Conservation (phyloP, 2,888 invertebrate genomes). For the Sylvicola cinctus region DNA sequence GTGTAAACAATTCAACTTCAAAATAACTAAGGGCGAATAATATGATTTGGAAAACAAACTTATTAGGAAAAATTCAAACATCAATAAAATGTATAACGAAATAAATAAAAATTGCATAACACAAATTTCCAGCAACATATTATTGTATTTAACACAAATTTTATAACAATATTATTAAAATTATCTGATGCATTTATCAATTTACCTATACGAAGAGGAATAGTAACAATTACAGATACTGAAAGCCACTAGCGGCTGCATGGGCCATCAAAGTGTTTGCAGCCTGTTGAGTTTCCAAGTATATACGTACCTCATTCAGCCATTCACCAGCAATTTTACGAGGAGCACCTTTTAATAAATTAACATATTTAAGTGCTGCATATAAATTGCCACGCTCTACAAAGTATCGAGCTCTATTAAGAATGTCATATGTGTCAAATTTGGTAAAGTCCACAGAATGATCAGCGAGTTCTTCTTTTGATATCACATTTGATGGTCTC, state of each 20-base stretch:
- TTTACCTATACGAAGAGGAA: too few species aligned
- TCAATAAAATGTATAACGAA: too few species aligned
- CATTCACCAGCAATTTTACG: constrained; percentile 65
- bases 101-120: too few species aligned
- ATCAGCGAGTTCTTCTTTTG: constrained; percentile 50
- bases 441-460: constrained; percentile 47
- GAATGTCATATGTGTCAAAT: constrained; percentile 70
- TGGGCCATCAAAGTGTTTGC: constrained; percentile 77
- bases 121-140: too few species aligned
- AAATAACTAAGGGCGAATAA: too few species aligned
- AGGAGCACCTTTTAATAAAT: constrained; percentile 74
- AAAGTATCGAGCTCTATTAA: constrained; percentile 81
- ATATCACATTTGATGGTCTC: constrained; percentile 44
- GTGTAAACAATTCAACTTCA: too few species aligned
- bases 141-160: too few species aligned
- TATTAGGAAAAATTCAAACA: too few species aligned
- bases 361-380: constrained; percentile 68
- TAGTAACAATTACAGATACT: constrained; percentile 26
- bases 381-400: constrained; percentile 74
- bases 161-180: too few species aligned
- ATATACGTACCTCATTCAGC: constrained; percentile 62
- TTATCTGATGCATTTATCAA: too few species aligned
- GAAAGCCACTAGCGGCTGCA: constrained; percentile 55
- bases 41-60: too few species aligned
- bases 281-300: constrained; percentile 78